phyloP scores from a whole-genome alignment of 1,140 invertebrate genomes.

The Babylonia areolata region DNA sequence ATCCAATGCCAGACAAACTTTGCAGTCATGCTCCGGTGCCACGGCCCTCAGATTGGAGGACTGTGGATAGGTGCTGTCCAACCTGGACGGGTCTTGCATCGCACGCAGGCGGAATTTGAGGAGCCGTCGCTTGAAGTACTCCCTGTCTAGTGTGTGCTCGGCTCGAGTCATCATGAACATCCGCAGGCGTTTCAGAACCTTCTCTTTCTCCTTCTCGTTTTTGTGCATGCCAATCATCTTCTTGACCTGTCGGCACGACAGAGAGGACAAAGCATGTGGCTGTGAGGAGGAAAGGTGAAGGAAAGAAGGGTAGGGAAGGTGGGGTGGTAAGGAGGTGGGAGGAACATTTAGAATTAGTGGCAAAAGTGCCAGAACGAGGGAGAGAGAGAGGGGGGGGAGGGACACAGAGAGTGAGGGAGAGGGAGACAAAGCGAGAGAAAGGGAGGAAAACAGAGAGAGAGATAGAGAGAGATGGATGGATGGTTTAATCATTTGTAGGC shows the following conservation, averaged over 20 bases:
- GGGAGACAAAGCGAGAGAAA: too few relatives aligned
- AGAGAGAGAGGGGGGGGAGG: too few relatives aligned
- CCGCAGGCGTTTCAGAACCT: background rate
- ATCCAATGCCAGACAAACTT: constrained; percentile 14
- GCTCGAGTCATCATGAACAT: background rate
- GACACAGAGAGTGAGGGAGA: too few relatives aligned
- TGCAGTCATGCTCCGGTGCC: background rate
- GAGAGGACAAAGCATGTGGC: background rate
- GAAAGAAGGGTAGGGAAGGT: background rate
- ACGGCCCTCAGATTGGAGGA: too few relatives aligned
- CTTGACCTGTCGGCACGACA: background rate
- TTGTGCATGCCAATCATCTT: background rate
- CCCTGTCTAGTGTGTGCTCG: background rate
- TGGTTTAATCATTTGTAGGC: too few relatives aligned
- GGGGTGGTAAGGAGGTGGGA: too few relatives aligned
- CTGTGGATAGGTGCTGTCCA: too few relatives aligned
- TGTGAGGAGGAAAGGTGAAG: background rate
- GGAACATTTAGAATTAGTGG: too few relatives aligned
- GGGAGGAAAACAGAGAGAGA: too few relatives aligned
- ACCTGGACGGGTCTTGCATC: background rate
- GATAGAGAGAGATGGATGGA: too few relatives aligned
- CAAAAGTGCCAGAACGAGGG: too few relatives aligned
- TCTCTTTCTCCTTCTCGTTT: background rate
- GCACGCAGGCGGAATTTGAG: constrained; percentile 6
- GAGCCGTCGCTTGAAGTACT: background rate